Percentiles rank a stretch among this genome's conserved stretches.
Evolutionary conservation across 2,888 invertebrate species (phyloP).

Genomic region (Trypoxylon attenuatum): DNA sequence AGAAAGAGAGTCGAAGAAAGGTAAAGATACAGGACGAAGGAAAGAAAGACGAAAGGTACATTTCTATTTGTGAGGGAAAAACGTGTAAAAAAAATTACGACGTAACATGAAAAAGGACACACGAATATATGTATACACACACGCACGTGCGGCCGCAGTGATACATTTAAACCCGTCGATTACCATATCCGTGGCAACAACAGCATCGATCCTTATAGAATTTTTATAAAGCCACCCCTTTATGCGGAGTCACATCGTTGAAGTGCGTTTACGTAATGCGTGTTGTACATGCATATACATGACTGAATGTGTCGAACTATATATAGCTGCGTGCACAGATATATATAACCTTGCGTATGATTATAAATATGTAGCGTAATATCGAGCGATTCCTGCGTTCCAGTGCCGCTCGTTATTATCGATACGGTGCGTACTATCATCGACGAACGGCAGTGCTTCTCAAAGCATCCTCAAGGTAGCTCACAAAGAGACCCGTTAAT

Average conservation of each 20-base stretch:
- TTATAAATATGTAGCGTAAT: conserved; percentile 50
- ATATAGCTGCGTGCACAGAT: conserved; percentile 33
- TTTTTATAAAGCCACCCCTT: conserved; percentile 54
- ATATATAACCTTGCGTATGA: conserved; percentile 45
- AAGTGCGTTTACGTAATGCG: conserved; percentile 56
- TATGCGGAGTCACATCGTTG: conserved; percentile 52
- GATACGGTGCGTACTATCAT: conserved; percentile 31
- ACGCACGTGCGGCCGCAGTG: too few relatives aligned
- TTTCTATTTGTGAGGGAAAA: conserved; percentile 9
- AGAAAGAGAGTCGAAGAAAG: not conserved
- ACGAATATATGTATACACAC: conserved; percentile 36
- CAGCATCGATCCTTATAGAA: conserved; percentile 51
- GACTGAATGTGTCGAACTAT: conserved; percentile 34
- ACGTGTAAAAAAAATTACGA: conserved; percentile 22
- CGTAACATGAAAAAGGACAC: conserved; percentile 27
- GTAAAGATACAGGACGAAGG: not conserved
- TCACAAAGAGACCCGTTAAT: not conserved
- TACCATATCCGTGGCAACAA: conserved; percentile 54
- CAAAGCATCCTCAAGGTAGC: conserved; percentile 19
- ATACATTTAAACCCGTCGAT: conserved; percentile 46
- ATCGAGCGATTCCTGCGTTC: conserved; percentile 40
- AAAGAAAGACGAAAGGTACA: not conserved
- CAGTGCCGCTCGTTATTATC: conserved; percentile 39
- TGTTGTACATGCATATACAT: conserved; percentile 44
- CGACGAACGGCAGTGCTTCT: conserved; percentile 32